Base-by-base conservation (phyloP, 2,888 invertebrate genomes). In the Aspidapion aeneum region DNA sequence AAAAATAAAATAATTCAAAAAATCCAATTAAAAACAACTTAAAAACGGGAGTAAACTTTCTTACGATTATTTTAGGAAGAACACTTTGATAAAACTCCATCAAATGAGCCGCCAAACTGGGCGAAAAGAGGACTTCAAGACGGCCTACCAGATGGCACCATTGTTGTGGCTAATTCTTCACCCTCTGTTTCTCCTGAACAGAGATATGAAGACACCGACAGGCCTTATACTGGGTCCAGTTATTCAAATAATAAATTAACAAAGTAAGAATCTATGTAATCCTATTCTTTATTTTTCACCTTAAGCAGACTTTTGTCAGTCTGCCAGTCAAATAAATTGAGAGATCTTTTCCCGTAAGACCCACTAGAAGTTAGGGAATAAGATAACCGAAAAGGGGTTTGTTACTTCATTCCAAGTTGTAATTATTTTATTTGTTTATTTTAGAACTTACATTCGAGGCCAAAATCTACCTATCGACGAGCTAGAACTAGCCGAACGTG, bases 381-480 rank as follows among this genome's bases (percentile, higher is more conserved):
- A n/a, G n/a, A n/a, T n/a, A n/a, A n/a, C n/a, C n/a, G n/a, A n/a
- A n/a, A n/a, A n/a, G n/a, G n/a, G n/a, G n/a, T n/a, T n/a, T n/a
- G n/a, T n/a, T n/a, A n/a, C n/a, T n/a, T n/a, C n/a, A n/a, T n/a
- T n/a, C n/a, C n/a, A n/a, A n/a, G n/a, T n/a, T n/a, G n/a, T n/a
- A n/a, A n/a, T n/a, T n/a, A n/a, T n/a, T n/a, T n/a, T n/a, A n/a
- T n/a, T n/a, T n/a, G 3, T 35, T 35, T 35, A 58, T 67, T 82
- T 75, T 59, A 85, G 85, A 67, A 89, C 90, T 52, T 90, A 88
- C 79, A 80, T 94, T 55, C 84, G 94, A 68, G 96, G 96, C 7
- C 95, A 95, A 81, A 94, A 94, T 79, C 88, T 89, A 17, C 91
- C 90, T 0, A 77, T 94, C 62, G 94, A 95, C 76, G 89, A 91